Conservation (phyloP, 1,140 invertebrate genomes). For the Bombus consobrinus region DNA sequence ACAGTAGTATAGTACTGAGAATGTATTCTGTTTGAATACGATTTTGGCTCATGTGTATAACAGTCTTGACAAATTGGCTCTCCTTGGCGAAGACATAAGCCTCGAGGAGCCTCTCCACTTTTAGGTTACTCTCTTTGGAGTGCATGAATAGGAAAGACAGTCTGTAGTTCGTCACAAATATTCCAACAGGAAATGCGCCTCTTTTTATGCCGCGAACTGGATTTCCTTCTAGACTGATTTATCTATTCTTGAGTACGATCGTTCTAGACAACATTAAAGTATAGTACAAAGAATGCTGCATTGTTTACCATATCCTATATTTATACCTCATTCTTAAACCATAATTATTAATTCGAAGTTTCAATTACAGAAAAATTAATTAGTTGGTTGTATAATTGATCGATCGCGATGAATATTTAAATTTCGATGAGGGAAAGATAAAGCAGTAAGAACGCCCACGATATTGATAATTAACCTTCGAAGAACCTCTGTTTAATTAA, state of each 20-base stretch:
- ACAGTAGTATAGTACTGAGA: too few species aligned
- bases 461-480: neutral
- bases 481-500: neutral
- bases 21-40: too few species aligned
- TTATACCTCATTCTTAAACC: too few species aligned
- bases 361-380: neutral
- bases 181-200: neutral
- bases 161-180: slow-evolving; percentile 8
- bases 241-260: neutral
- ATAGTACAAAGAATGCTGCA: neutral
- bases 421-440: neutral
- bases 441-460: neutral
- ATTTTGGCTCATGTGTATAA: neutral
- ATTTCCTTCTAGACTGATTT: neutral
- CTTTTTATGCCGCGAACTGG: neutral
- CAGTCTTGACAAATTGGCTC: neutral
- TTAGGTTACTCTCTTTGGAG: neutral
- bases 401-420: neutral
- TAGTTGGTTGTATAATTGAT: neutral
- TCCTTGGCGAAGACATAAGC: neutral
- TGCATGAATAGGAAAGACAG: slow-evolving; percentile 7
- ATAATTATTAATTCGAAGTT: neutral
- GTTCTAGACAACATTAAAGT: neutral
- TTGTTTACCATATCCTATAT: too few species aligned
- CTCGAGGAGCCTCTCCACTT: slow-evolving; percentile 6